Evolutionary conservation across 2,888 invertebrate genomes (phyloP).

Genomic region (Gandaritis pyraliata): DNA sequence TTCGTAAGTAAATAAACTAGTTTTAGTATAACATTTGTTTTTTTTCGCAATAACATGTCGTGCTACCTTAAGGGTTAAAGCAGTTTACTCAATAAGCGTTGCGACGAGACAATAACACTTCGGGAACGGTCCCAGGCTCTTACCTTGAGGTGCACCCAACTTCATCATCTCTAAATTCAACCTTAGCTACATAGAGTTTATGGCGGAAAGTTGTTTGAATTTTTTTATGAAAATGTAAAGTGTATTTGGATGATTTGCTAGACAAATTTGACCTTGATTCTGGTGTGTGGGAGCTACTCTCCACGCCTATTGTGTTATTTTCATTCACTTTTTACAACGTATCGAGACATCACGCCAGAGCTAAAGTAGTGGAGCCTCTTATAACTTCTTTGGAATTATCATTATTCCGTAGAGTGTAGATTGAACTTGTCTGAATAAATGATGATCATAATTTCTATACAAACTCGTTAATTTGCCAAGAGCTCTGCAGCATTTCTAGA

Average conservation of each 20-base stretch:
- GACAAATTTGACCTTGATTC: slow-evolving; percentile 80
- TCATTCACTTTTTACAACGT: slow-evolving; percentile 74
- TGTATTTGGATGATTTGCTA: slow-evolving; percentile 70
- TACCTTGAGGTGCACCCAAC: slow-evolving; percentile 56
- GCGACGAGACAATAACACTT: slow-evolving; percentile 74
- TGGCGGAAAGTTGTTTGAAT: slow-evolving; percentile 38
- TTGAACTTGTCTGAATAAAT: too few species aligned
- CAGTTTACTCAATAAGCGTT: slow-evolving; percentile 58
- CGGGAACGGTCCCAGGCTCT: slow-evolving; percentile 75
- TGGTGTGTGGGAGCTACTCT: slow-evolving; percentile 67
- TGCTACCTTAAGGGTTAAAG: too few species aligned
- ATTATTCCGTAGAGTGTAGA: too few species aligned
- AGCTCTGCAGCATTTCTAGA: too few species aligned
- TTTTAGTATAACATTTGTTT: too few species aligned
- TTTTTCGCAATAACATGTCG: too few species aligned
- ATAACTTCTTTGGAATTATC: neutral
- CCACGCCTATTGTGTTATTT: slow-evolving; percentile 68
- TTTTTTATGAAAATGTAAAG: slow-evolving; percentile 45
- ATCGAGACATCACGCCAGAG: slow-evolving; percentile 50
- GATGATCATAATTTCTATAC: too few species aligned
- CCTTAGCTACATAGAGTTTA: slow-evolving; percentile 31
- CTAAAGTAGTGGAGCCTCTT: slow-evolving; percentile 10
- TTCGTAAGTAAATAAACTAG: too few species aligned
- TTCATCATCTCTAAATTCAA: slow-evolving; percentile 25
- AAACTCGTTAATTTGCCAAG: too few species aligned